Percentiles rank a stretch among this genome's conserved stretches.
Conservation (phyloP, 2,888 invertebrate species). For the Rapana venosa region DNA sequence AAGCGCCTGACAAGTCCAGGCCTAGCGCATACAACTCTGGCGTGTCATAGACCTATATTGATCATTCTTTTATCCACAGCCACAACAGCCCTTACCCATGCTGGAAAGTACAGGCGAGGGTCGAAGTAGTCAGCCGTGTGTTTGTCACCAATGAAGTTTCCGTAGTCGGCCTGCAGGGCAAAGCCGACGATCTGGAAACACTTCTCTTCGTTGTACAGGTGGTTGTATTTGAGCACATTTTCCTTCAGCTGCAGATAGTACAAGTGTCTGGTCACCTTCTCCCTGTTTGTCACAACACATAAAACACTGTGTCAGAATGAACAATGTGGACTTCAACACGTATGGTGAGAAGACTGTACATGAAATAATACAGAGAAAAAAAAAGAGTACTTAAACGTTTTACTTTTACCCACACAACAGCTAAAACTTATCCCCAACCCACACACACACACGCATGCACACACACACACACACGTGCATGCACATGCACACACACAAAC, state of each 20-base stretch:
- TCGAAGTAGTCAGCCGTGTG: constrained; percentile 84
- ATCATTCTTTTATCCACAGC: no score
- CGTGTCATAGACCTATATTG: no score
- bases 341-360: neutral
- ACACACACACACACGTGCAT: neutral
- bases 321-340: no score
- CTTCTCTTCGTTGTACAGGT: constrained; percentile 79
- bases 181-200: constrained; percentile 89
- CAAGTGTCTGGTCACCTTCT: constrained; percentile 93
- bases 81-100: constrained; percentile 78
- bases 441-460: neutral
- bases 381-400: neutral
- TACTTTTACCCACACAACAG: neutral
- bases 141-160: constrained; percentile 86
- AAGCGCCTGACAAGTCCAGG: no score
- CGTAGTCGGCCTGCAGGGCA: constrained; percentile 94
- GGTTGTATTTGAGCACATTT: constrained; percentile 83
- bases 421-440: neutral
- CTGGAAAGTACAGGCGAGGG: constrained; percentile 90
- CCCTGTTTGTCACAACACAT: constrained; percentile 79
- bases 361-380: neutral
- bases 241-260: constrained; percentile 96
- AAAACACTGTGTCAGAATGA: no score
- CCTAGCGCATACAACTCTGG: no score
- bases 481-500: neutral